Conservation (phyloP, 2,113 vertebrate species). For the Rynchops niger region DNA sequence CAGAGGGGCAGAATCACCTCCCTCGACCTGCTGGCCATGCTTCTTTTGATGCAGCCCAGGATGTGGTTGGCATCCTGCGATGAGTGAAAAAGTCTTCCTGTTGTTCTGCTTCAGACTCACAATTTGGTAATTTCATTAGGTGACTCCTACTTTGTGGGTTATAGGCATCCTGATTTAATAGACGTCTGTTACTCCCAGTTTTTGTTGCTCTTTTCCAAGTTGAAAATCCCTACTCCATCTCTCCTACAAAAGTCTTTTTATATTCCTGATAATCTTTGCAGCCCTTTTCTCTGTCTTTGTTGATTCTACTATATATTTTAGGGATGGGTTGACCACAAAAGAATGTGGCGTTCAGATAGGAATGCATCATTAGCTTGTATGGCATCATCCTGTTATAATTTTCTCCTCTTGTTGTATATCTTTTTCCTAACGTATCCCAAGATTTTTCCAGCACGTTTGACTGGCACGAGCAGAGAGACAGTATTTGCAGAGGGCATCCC, state of each 20-base stretch:
- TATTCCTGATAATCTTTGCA: neutral
- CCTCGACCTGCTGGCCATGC: too few relatives aligned
- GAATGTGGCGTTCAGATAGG: neutral
- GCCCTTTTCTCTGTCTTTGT: neutral
- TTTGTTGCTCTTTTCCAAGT: neutral
- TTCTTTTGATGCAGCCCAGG: too few relatives aligned
- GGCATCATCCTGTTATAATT: neutral
- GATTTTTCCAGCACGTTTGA: neutral
- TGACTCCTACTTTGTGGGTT: neutral
- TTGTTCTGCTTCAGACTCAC: neutral
- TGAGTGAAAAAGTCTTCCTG: neutral
- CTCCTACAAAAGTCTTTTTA: neutral
- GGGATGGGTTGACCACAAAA: neutral
- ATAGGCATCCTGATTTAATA: neutral
- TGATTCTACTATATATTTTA: neutral
- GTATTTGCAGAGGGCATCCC: neutral
- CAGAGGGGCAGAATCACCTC: too few relatives aligned
- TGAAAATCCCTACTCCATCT: neutral
- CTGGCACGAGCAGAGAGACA: neutral
- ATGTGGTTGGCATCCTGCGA: too few relatives aligned
- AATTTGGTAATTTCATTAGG: neutral
- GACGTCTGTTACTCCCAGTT: neutral
- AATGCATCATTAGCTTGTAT: neutral
- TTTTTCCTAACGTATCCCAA: neutral
- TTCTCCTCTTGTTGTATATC: neutral